Evolutionary conservation across 2,113 vertebrate species (phyloP).

Genomic region (Pelvicachromis taeniatus): DNA sequence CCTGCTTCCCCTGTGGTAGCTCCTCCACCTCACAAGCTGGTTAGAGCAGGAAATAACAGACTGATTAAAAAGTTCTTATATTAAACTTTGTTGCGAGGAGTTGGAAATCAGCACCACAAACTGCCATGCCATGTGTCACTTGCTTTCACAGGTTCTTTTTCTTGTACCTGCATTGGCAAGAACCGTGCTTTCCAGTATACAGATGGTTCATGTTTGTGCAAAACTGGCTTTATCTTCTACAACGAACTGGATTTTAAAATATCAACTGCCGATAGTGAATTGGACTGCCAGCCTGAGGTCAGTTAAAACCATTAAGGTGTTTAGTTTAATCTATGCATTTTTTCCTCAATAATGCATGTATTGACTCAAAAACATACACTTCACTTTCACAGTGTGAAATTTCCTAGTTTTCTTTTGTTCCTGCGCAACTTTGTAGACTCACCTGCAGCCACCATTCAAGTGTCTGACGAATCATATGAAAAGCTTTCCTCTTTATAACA

Average conservation of each 20-base stretch:
- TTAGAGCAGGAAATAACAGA: constrained; percentile 37
- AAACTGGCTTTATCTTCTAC: constrained; percentile 82
- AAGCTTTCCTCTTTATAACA: not conserved
- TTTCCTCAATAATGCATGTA: not conserved
- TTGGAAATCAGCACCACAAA: not conserved
- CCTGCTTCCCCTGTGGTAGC: constrained; percentile 88
- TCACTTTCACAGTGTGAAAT: not conserved
- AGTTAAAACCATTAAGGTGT: not conserved
- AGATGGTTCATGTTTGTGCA: constrained; percentile 87
- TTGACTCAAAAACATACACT: not conserved
- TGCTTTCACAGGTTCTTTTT: constrained; percentile 74
- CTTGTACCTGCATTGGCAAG: constrained; percentile 81
- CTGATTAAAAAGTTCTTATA: not conserved
- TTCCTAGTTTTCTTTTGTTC: not conserved
- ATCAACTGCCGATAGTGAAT: constrained; percentile 70
- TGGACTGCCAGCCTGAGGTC: constrained; percentile 87
- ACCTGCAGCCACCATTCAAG: not conserved
- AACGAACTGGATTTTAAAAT: constrained; percentile 76
- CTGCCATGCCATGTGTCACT: not conserved
- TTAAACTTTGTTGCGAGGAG: not conserved
- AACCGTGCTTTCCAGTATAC: constrained; percentile 90
- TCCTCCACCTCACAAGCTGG: constrained; percentile 81
- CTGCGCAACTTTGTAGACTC: not conserved
- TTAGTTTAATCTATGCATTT: not conserved
- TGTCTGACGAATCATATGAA: not conserved